A percentile compares a stretch with the other conserved stretches of the same genome.
Evolutionary conservation across 1,140 invertebrate species (phyloP).

Genomic region (Hestina assimilis): DNA sequence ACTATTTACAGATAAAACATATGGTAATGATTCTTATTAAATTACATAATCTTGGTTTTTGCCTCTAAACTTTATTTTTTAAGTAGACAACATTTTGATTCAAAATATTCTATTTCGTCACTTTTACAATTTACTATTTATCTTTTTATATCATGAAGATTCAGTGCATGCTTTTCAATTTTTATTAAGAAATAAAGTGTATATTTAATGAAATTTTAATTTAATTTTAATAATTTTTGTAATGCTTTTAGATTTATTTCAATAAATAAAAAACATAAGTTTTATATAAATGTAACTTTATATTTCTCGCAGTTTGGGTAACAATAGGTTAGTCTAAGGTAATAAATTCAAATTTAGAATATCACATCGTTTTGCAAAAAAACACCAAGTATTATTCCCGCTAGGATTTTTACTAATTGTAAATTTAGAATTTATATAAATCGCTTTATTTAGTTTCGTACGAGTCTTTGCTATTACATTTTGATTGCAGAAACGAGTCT

Average conservation of each 20-base stretch:
- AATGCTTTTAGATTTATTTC: not conserved
- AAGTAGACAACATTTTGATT: not conserved
- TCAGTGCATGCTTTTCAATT: not conserved
- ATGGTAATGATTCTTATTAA: not conserved
- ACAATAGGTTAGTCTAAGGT: not conserved
- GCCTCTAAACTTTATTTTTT: not conserved
- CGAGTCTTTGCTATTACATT: constrained; percentile 36
- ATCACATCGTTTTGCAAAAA: not conserved
- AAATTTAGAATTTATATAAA: not conserved
- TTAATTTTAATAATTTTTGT: not conserved
- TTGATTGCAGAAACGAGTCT: constrained; percentile 37
- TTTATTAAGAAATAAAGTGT: not conserved
- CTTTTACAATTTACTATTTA: too few species aligned
- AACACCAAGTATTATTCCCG: not conserved
- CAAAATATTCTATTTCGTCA: not conserved
- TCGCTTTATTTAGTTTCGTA: constrained; percentile 31
- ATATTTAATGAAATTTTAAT: not conserved
- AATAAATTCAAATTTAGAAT: not conserved
- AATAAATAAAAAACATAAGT: too few species aligned
- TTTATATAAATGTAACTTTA: too few species aligned
- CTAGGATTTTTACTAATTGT: not conserved
- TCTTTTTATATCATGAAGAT: too few species aligned
- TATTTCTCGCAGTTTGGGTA: not conserved
- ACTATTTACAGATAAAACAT: not conserved
- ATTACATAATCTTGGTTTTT: not conserved